Base-by-base conservation (phyloP, 92 coral and sea anemone species). In the Scolanthus callimorphus region DNA sequence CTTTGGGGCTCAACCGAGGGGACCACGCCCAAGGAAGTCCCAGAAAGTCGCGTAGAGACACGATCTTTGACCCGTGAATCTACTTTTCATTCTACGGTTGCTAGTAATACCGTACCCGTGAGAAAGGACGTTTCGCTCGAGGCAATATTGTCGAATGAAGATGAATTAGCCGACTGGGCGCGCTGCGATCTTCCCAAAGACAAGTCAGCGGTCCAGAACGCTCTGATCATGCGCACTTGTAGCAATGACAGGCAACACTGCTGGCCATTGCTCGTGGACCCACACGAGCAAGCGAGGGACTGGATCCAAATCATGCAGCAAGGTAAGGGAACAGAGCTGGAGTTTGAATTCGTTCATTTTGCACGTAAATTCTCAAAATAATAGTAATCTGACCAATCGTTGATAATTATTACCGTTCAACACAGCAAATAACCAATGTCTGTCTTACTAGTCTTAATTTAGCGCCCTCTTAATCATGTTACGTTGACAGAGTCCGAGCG, bases 221-320 rank as follows among this genome's bases (percentile, higher is more conserved):
- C 88, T 1, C 56, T 94, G 63, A 84, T 81, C 59, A 79, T 85
- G 83, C 81, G 96, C 47, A 60, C 84, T 11, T 81, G 89, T 31
- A 57, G 86, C 15, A 56, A 66, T 17, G 88, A 82, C 55, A 76
- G 94, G 13, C 51, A 67, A 12, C 68, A 80, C 3, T 85, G 84
- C 49, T 94, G 99, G 99, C 99, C 99, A 2, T 62, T 94, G 31
- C 70, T 94, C 67, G 57, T 94, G 28, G 99, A 94, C 43, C 91
- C 95, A 0, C 90, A 94, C 70, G 74, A 76, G 25, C 99, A 89
- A 62, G 96, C 97, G 20, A 91, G 84, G 71, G 62, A 80, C 65
- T 94, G 99, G 99, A 78, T 94, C 29, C 81, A 76, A 65, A 85
- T 81, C 17, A 49, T 89, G 4, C 79, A 85, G 52, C 74, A 89